Base-by-base conservation (phyloP, 2,888 invertebrate species). In the Trachelus troglodyta region DNA sequence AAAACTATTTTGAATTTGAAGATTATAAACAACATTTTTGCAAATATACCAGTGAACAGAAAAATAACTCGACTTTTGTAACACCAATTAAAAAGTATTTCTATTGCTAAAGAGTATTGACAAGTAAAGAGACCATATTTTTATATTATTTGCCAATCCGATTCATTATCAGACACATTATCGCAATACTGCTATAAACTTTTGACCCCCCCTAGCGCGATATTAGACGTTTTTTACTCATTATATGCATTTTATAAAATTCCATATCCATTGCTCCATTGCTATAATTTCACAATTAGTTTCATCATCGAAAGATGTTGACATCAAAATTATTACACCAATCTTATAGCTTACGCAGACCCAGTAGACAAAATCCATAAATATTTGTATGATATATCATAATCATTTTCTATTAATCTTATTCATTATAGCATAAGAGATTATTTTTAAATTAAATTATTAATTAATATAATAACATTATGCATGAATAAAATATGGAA, bases 121-220 rank as follows among this genome's bases (percentile, higher is more conserved):
- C 33, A 33, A 71, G 33, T 15, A 33, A 79, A 76, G 78, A 77
- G 86, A 88, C 87, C 87, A 88, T 88, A 87, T 85, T 77, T 83
- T 83, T 87, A 85, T 85, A 79, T 75, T 12, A 71, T 56, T 56
- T 71, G 75, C 30, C 75, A 40, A 75, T 75, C 77, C 71, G 77
- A 34, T 76, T 71, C 76, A 77, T 89, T 89, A 89, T 87, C 89
- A 81, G 34, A 34, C 76, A 56, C 23, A 56, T 56, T 56, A 56
- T 56, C 56, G 56, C 56, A 56, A 56, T 56, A 56, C 56, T 23
- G 56, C 56, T 56, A 78, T 90, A 87, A 90, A 89, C 90, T 88
- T 85, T 87, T 89, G 90, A 89, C 90, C 89, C 82, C 82, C 80
- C 81, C 71, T 75, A 40, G 71, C 71, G 30, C 30, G 40, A 56